Conservation (phyloP, 2,113 vertebrate species). For the Xenopus laevis region DNA sequence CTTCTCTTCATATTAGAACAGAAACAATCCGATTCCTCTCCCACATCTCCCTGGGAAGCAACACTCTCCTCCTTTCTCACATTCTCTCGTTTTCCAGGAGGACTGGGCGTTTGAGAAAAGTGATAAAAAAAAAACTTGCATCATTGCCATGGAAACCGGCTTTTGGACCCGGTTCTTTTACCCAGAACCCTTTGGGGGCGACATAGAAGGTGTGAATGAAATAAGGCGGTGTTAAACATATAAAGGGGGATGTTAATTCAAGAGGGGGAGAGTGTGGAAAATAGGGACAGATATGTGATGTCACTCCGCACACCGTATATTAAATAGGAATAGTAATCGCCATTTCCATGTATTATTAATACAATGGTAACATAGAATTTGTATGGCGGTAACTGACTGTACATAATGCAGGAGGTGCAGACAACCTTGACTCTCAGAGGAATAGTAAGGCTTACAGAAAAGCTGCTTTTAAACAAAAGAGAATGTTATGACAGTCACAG, state of each 20-base stretch:
- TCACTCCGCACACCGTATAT: too few relatives aligned
- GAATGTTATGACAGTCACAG: too few relatives aligned
- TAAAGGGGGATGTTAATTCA: neutral
- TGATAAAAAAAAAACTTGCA: slow-evolving; percentile 1
- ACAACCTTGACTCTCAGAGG: too few relatives aligned
- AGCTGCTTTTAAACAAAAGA: too few relatives aligned
- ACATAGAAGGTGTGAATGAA: slow-evolving; percentile 6
- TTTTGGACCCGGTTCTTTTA: slow-evolving; percentile 27
- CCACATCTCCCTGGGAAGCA: slow-evolving; percentile 17
- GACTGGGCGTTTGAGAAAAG: slow-evolving; percentile 21
- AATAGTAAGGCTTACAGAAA: too few relatives aligned
- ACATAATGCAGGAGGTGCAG: neutral
- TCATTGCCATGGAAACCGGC: slow-evolving; percentile 32
- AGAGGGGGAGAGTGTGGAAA: neutral
- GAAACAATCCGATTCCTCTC: too few relatives aligned
- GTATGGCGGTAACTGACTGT: neutral
- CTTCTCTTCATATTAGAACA: too few relatives aligned
- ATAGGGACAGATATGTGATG: neutral
- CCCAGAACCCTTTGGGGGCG: slow-evolving; percentile 19
- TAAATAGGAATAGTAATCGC: too few relatives aligned
- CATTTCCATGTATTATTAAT: neutral
- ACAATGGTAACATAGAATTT: neutral
- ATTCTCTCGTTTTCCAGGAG: slow-evolving; percentile 32
- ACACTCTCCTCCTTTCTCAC: slow-evolving; percentile 13
- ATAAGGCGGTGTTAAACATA: neutral